Evolutionary conservation across 2,797 vertebrate genomes (phyloP).

Genomic region (Phataginus tetradactyla): DNA sequence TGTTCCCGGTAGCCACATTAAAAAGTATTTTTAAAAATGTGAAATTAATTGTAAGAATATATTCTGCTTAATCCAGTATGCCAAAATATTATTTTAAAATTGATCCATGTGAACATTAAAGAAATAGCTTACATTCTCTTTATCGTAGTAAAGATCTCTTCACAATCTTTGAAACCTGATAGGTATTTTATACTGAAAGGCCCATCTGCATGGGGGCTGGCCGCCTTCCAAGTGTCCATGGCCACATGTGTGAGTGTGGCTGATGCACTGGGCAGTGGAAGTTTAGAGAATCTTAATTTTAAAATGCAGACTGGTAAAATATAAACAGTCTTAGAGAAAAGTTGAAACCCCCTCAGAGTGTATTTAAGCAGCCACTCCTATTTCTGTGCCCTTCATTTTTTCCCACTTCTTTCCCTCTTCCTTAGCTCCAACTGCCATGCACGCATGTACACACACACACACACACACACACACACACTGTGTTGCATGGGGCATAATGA

Average conservation of each 20-base stretch:
- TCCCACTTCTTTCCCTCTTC: neutral
- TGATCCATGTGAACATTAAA: neutral
- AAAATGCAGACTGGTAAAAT: neutral
- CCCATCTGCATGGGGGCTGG: neutral
- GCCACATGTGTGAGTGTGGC: neutral
- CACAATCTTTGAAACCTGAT: neutral
- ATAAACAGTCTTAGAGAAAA: neutral
- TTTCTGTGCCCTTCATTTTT: neutral
- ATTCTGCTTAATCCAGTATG: neutral
- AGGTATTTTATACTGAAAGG: neutral
- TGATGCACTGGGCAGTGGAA: no score
- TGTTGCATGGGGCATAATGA: accelerated
- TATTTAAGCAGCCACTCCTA: neutral
- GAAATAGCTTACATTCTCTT: neutral
- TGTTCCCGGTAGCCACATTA: neutral
- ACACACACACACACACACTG: no score
- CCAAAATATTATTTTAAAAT: neutral
- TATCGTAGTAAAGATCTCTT: neutral
- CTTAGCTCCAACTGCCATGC: no score
- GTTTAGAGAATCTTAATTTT: neutral
- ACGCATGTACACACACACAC: no score
- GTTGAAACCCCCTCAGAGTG: no score
- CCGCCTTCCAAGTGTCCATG: neutral
- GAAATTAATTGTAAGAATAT: neutral
- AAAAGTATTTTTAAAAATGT: neutral